phyloP scores from a whole-genome alignment of 2,888 invertebrate genomes.

The Penaeus monodon region DNA sequence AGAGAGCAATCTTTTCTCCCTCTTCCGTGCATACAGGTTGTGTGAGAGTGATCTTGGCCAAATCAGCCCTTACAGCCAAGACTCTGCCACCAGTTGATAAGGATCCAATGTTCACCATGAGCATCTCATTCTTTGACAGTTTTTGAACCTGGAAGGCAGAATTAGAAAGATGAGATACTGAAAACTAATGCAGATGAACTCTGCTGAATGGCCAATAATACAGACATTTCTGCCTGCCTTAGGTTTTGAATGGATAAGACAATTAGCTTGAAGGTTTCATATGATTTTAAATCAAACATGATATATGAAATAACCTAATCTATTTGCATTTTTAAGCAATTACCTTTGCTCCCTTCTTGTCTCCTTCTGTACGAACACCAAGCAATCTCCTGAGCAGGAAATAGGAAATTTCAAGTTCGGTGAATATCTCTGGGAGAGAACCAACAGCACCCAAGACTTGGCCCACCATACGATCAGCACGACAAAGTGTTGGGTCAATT shows the following conservation, averaged over 20 bases:
- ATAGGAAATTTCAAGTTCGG: conserved; percentile 97
- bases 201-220: background rate
- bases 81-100: conserved; percentile 97
- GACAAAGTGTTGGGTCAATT: conserved; percentile 97
- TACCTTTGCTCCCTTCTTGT: conserved; percentile 97
- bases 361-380: conserved; percentile 98
- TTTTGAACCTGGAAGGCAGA: conserved; percentile 80
- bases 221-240: too few relatives aligned
- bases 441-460: conserved; percentile 97
- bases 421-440: conserved; percentile 95
- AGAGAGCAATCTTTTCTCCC: conserved; percentile 98
- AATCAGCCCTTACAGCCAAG: conserved; percentile 92
- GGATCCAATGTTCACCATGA: conserved; percentile 98
- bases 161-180: too few relatives aligned
- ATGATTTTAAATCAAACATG: background rate
- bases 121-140: conserved; percentile 87
- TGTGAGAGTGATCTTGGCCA: conserved; percentile 96
- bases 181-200: background rate
- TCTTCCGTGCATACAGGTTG: conserved; percentile 99
- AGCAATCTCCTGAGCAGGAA: conserved; percentile 94
- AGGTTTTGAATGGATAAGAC: background rate
- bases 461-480: conserved; percentile 98
- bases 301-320: background rate
- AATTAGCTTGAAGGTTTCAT: background rate
- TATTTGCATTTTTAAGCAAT: background rate